Conservation (phyloP, 1,140 invertebrate genomes). For the Olivierus martensii region DNA sequence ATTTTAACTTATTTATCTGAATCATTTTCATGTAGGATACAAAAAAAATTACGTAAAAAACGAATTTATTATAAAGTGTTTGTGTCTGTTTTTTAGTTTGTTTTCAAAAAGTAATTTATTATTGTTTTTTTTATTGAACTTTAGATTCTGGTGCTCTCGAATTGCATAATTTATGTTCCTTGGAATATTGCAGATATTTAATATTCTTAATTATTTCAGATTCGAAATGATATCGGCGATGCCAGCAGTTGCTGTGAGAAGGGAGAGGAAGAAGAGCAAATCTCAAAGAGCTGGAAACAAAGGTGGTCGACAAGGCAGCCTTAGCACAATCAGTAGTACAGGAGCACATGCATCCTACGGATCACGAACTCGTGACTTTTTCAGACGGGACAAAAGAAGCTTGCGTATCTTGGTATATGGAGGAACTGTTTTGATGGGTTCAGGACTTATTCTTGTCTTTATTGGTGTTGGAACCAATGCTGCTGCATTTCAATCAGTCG, state of each 20-base stretch:
- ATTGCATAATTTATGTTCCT: too few species aligned
- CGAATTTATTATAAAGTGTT: too few species aligned
- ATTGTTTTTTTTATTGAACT: too few species aligned
- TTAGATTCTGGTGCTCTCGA: too few species aligned
- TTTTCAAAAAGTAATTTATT: too few species aligned
- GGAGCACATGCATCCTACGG: not conserved
- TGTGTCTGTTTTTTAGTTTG: too few species aligned
- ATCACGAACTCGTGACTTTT: not conserved
- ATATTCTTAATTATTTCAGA: too few species aligned
- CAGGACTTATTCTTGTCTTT: constrained; percentile 16
- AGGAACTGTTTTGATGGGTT: constrained; percentile 14
- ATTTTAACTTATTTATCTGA: too few species aligned
- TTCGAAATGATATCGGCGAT: constrained; percentile 20
- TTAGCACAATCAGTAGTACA: not conserved
- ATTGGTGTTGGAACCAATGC: constrained; percentile 15
- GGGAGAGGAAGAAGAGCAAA: constrained; percentile 19
- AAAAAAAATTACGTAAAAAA: too few species aligned
- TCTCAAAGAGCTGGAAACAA: not conserved
- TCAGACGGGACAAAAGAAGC: not conserved
- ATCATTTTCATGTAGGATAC: too few species aligned
- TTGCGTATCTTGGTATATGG: constrained; percentile 14
- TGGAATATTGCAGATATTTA: too few species aligned
- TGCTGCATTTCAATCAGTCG: constrained; percentile 15
- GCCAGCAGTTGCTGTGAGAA: constrained; percentile 21
- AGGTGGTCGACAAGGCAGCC: constrained; percentile 5